phyloP scores from a whole-genome alignment of 1,140 invertebrate genomes.

The Aleiodes sp. region DNA sequence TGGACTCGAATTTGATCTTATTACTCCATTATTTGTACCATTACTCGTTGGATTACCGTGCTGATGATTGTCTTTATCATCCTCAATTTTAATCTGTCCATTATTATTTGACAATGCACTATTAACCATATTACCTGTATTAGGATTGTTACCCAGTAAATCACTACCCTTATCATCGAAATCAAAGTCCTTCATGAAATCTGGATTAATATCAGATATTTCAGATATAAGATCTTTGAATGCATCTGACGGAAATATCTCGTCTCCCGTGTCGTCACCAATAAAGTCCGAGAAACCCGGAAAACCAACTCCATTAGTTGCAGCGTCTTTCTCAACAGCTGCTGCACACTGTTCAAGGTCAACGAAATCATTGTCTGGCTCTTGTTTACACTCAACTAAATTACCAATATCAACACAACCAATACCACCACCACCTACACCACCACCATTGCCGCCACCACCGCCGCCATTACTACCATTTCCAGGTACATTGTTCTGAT shows the following conservation, averaged over 20 bases:
- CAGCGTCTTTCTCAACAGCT: constrained; percentile 81
- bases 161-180: constrained; percentile 72
- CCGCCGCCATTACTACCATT: constrained; percentile 40
- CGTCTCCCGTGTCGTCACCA: constrained; percentile 83
- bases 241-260: constrained; percentile 81
- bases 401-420: constrained; percentile 67
- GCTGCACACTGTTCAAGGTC: constrained; percentile 83
- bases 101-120: background rate
- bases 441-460: constrained; percentile 40
- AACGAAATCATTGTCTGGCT: constrained; percentile 84
- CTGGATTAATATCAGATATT: constrained; percentile 82
- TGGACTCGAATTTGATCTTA: constrained; percentile 53
- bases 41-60: constrained; percentile 37
- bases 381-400: constrained; percentile 85
- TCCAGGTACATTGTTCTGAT: constrained; percentile 37
- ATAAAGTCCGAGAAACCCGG: constrained; percentile 81
- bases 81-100: constrained; percentile 61
- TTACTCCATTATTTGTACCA: constrained; percentile 40
- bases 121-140: background rate
- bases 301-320: constrained; percentile 75
- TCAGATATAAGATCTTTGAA: constrained; percentile 90
- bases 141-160: constrained; percentile 29
- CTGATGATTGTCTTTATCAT: constrained; percentile 59
- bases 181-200: constrained; percentile 87
- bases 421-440: constrained; percentile 40